These are phyloP conservation scores for Psittacus erithacus DNA, from an alignment of 2,113 vertebrate species.

Conservation along the genomic window DNA sequence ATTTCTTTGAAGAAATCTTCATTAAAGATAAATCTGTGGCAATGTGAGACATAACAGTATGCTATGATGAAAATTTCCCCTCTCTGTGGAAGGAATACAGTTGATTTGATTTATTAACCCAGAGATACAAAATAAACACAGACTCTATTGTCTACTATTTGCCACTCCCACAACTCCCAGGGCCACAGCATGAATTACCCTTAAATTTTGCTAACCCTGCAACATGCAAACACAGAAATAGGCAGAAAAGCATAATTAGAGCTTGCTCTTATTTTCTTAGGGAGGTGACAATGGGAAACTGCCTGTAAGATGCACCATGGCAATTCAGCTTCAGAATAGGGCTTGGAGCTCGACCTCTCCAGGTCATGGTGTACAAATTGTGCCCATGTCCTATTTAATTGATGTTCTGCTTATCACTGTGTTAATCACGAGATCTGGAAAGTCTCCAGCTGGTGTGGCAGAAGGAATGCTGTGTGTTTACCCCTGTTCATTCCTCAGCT, in stretches of 20 bases:
- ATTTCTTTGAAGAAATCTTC: not conserved
- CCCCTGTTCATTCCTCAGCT: not conserved
- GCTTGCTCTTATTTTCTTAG: not conserved
- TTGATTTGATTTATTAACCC: not conserved
- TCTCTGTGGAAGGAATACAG: not conserved
- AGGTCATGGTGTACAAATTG: not conserved
- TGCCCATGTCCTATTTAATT: constrained; percentile 25
- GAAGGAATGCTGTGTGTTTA: not conserved
- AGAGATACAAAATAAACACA: not conserved
- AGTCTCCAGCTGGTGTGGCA: not conserved
- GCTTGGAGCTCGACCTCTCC: constrained; percentile 5
- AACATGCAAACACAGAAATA: not conserved
- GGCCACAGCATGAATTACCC: not conserved
- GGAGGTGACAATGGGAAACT: not conserved
- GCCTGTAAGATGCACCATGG: not conserved
- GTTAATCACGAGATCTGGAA: constrained; percentile 43
- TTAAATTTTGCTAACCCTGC: not conserved
- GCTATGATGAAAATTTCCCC: not conserved
- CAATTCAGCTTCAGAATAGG: not conserved
- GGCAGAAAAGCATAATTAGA: not conserved
- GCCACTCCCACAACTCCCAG: not conserved
- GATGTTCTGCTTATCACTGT: constrained; percentile 31
- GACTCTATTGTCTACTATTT: not conserved
- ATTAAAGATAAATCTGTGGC: not conserved
- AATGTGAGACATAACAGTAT: not conserved